Evolutionary conservation across 2,113 vertebrate species (phyloP).

Genomic region (Catharus fuscescens): DNA sequence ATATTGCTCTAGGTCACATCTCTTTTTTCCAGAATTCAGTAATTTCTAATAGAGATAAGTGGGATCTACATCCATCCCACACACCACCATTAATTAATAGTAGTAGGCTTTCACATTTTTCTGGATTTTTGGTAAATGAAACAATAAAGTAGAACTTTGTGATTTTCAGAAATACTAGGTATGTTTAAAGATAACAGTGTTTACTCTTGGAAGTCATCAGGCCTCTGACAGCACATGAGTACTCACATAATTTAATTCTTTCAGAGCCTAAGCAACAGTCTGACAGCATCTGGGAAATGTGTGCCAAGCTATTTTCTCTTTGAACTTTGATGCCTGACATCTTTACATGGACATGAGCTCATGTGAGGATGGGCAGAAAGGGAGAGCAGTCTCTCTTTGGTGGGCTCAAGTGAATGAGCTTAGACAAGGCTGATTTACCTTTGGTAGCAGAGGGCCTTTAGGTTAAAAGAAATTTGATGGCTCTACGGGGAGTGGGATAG

Average conservation of each 20-base stretch:
- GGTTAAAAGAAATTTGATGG: conserved; percentile 63
- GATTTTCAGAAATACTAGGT: neutral
- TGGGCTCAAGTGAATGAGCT: conserved; percentile 43
- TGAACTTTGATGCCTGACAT: conserved; percentile 53
- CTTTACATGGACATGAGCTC: conserved; percentile 53
- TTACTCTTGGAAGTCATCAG: conserved; percentile 7
- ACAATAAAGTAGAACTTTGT: neutral
- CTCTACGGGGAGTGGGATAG: neutral
- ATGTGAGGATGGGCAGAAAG: conserved; percentile 42
- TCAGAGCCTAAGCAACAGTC: conserved; percentile 33
- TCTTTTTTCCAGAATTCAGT: neutral
- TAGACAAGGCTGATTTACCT: conserved; percentile 58
- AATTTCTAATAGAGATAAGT: neutral
- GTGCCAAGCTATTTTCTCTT: conserved; percentile 54
- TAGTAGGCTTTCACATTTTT: neutral
- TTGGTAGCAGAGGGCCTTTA: conserved; percentile 23
- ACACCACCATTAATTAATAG: neutral
- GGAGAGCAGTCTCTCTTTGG: conserved; percentile 31
- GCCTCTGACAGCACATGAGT: conserved; percentile 2
- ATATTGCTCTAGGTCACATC: neutral
- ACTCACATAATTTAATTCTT: conserved; percentile 53
- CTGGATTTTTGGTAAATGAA: neutral
- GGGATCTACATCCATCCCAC: neutral
- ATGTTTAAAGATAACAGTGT: neutral
- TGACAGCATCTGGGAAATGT: conserved; percentile 46